phyloP scores from a whole-genome alignment of 2,888 invertebrate species.

The Melanargia galathea region DNA sequence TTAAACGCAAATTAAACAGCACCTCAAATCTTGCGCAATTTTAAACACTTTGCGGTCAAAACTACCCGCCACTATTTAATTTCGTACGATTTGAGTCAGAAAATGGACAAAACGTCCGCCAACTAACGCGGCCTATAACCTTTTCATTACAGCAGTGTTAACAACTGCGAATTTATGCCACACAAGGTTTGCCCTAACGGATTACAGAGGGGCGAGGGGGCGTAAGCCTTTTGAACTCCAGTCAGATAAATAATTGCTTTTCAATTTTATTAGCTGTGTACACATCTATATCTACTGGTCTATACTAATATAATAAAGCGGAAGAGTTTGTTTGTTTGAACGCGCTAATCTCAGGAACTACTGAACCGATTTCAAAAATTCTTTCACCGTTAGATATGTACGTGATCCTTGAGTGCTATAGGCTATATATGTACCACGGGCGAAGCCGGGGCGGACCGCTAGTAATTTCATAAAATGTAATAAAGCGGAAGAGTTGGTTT shows the following conservation, averaged over 20 bases:
- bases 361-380: no score
- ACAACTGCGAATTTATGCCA: conserved; percentile 11
- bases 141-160: conserved; percentile 17
- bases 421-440: no score
- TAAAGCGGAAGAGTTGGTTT: no score
- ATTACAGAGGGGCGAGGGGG: conserved; percentile 8
- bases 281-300: neutral
- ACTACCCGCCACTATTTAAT: conserved; percentile 5
- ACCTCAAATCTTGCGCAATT: conserved; percentile 6
- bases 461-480: no score
- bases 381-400: no score
- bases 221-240: neutral
- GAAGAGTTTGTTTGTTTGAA: no score
- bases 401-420: no score
- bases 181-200: neutral
- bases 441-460: no score
- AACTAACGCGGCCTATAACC: conserved; percentile 14
- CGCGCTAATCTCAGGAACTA: no score
- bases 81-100: conserved; percentile 14
- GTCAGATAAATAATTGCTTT: neutral
- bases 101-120: conserved; percentile 7
- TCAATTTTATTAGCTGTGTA: conserved; percentile 2
- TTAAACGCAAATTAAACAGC: conserved; percentile 7
- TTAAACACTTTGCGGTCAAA: conserved; percentile 15
- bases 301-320: no score